These are phyloP conservation scores for Ondatra zibethicus DNA, from an alignment of 2,113 vertebrate genomes.

Conservation along the genomic window DNA sequence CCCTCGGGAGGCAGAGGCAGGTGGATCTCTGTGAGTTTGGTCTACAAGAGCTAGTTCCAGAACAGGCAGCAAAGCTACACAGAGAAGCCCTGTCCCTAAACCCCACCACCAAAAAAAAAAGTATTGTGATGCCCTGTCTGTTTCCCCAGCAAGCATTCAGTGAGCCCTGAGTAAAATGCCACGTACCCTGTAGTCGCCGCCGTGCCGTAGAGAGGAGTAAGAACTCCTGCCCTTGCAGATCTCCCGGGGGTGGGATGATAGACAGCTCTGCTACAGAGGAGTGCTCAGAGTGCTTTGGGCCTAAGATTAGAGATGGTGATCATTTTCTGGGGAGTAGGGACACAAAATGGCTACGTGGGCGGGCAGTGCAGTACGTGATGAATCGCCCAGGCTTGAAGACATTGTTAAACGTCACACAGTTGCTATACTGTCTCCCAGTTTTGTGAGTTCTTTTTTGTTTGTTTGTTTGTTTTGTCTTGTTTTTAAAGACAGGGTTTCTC, in stretches of 20 bases:
- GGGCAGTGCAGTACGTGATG: neutral
- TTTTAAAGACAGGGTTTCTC: neutral
- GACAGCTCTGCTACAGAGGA: neutral
- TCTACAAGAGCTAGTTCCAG: too few species aligned
- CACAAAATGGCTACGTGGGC: neutral
- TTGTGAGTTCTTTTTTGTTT: neutral
- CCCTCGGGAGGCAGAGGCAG: too few species aligned
- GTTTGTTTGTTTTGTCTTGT: neutral
- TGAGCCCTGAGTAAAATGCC: neutral
- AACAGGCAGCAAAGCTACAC: too few species aligned
- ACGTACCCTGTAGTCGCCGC: neutral
- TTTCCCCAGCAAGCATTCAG: neutral
- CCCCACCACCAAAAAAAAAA: neutral
- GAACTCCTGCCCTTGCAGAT: neutral
- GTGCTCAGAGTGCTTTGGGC: neutral
- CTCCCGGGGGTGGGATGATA: neutral
- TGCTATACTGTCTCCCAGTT: neutral
- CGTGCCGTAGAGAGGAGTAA: conserved; percentile 39
- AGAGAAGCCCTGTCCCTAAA: too few species aligned
- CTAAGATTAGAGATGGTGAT: conserved; percentile 15
- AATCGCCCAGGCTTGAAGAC: neutral
- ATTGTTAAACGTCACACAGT: neutral
- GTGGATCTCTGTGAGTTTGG: too few species aligned
- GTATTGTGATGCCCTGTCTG: neutral
- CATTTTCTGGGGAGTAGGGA: neutral